Base-by-base conservation (phyloP, 2,888 invertebrate genomes). In the Aleiodes leptofemur region DNA sequence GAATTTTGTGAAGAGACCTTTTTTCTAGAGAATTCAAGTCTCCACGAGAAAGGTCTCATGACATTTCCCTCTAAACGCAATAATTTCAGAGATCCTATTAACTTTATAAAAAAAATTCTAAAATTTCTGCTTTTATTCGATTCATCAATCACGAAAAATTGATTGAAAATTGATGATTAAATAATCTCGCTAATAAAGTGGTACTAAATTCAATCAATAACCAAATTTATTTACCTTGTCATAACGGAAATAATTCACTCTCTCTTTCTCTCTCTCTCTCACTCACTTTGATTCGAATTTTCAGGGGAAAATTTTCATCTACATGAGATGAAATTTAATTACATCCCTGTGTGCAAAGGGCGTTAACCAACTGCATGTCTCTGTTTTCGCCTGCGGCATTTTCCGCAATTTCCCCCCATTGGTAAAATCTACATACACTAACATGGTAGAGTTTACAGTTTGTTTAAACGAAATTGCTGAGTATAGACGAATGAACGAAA, bases 321-420 rank as follows among this genome's bases (percentile, higher is more conserved):
- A 5, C 29, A 57, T 4, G n/a, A 31, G 38, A 59, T 38, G 59
- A 59, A 59, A 59, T 59, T 64, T 64, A 64, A 64, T 64, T 64
- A 64, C 64, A 48, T 64, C 6, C 64, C 61, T 43, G 23, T 23
- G 61, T 8, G 38, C 38, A 43, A 64, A 29, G 43, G 64, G 64
- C 23, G 31, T 9, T 48, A 43, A 0, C 64, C 14, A 64, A 64
- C 34, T 43, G 61, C 61, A 61, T 64, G 64, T 61, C 61, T n/a
- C 61, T 31, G 38, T 61, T 4, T 43, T 43, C 5, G 14, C 64
- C 64, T 16, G 48, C 14, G 64, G 64, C 64, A 48, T 23, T 64
- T 64, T 48, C 48, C 64, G 16, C 64, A 14, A 64, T 64, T 64
- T 64, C 64, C 16, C 64, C 55, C 64, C 55, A 16, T n/a, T 55